These are phyloP conservation scores for Accipiter cooperii DNA, from an alignment of 2,113 vertebrate genomes.

Conservation along the genomic window DNA sequence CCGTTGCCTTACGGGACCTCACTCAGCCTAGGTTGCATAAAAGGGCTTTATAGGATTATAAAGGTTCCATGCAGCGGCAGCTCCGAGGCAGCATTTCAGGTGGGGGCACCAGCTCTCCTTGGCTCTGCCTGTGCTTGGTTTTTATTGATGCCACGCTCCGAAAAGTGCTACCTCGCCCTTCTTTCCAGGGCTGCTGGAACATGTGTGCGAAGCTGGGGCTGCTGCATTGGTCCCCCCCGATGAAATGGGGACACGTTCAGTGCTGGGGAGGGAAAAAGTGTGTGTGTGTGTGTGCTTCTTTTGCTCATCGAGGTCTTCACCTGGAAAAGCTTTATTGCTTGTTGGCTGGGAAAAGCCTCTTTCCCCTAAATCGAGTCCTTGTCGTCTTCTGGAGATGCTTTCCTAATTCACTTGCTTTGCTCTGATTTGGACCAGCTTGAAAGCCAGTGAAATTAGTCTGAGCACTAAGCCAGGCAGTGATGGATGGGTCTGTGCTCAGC, in stretches of 20 bases:
- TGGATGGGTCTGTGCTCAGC: rapidly evolving
- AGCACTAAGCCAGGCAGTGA: neutral
- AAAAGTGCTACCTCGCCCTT: neutral
- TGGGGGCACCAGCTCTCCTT: neutral
- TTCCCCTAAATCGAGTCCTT: neutral
- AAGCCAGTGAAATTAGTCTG: neutral
- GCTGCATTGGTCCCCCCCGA: neutral
- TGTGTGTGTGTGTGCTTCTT: neutral
- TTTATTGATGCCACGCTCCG: neutral
- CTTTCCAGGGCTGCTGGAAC: neutral
- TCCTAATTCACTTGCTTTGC: neutral
- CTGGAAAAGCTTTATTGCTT: neutral
- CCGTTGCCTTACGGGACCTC: conserved; percentile 46
- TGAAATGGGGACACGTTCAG: neutral
- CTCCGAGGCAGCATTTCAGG: neutral
- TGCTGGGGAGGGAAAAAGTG: rapidly evolving
- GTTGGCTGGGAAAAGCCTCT: neutral
- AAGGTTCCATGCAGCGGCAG: conserved; percentile 11
- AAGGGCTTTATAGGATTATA: conserved; percentile 60
- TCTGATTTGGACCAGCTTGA: neutral
- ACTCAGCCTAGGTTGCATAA: conserved; percentile 26
- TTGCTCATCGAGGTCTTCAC: neutral
- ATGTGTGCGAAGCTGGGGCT: neutral
- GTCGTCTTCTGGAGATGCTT: neutral
- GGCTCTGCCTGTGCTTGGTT: neutral